Percentiles rank a stretch among this genome's conserved stretches.
Conservation (phyloP, 2,888 invertebrate species). For the Apodemia zela region DNA sequence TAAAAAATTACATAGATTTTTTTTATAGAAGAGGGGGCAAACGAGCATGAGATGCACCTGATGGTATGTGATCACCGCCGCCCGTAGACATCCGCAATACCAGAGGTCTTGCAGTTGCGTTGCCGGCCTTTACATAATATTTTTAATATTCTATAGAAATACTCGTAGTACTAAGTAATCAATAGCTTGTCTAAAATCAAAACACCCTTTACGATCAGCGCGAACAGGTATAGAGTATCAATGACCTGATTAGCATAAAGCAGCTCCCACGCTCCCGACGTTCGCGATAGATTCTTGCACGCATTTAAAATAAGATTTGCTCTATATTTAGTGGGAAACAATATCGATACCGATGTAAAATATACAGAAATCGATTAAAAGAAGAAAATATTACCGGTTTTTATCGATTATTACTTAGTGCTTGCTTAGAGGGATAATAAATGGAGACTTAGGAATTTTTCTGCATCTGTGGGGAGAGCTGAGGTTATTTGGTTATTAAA, state of each 20-base stretch:
- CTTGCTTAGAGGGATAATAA: no score
- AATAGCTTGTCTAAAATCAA: constrained; percentile 19
- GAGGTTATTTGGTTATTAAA: no score
- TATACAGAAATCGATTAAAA: not conserved
- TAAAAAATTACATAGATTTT: no score
- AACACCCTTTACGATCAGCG: constrained; percentile 51
- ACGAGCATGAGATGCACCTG: no score
- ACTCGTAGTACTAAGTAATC: not conserved
- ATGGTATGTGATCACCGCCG: no score
- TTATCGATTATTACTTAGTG: not conserved
- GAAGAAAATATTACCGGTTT: not conserved
- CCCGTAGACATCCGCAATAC: no score
- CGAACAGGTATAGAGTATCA: constrained; percentile 73
- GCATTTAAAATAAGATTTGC: constrained; percentile 72
- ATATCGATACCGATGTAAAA: not conserved
- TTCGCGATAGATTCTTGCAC: constrained; percentile 78
- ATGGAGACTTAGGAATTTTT: not conserved
- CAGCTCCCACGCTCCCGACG: constrained; percentile 67
- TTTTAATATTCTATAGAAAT: no score
- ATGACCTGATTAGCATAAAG: constrained; percentile 76
- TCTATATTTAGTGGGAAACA: constrained; percentile 62
- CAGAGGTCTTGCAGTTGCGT: no score
- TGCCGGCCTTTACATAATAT: no score
- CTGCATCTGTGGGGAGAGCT: no score
- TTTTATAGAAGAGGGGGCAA: no score